Percentiles rank a stretch among this genome's conserved stretches.
phyloP scores from a whole-genome alignment of 2,113 vertebrate species.

The Nasalis larvatus region DNA sequence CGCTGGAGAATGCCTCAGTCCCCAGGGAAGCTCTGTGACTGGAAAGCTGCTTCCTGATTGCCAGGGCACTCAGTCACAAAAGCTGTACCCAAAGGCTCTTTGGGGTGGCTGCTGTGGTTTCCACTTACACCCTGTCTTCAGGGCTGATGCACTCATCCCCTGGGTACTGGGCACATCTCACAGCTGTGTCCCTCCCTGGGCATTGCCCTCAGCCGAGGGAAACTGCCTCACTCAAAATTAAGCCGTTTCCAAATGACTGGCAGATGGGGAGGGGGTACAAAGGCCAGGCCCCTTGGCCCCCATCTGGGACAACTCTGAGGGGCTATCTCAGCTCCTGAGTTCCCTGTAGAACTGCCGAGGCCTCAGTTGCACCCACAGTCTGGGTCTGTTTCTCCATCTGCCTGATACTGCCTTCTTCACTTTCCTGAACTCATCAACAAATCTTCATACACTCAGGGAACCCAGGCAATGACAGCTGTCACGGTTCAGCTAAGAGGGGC shows the following conservation, averaged over 20 bases:
- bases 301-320: not conserved
- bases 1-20: not conserved
- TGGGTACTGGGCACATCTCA: not conserved
- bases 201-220: not conserved
- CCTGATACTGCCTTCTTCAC: not conserved
- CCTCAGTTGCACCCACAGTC: not conserved
- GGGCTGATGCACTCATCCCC: not conserved
- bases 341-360: not conserved
- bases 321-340: not conserved
- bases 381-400: not conserved
- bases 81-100: not conserved
- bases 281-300: not conserved
- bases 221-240: not conserved
- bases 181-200: not conserved
- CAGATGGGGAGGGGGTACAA: not conserved
- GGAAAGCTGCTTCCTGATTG: not conserved
- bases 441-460: not conserved
- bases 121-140: not conserved
- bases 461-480: not conserved
- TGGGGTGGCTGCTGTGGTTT: not conserved
- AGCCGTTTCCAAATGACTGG: not conserved
- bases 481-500: not conserved
- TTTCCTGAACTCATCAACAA: not conserved
- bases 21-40: not conserved
- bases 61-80: not conserved